Evolutionary conservation across 1,140 invertebrate species (phyloP), one percentile per base, ranked within the genome.

Genomic region (Acyrthosiphon pisum): DNA sequence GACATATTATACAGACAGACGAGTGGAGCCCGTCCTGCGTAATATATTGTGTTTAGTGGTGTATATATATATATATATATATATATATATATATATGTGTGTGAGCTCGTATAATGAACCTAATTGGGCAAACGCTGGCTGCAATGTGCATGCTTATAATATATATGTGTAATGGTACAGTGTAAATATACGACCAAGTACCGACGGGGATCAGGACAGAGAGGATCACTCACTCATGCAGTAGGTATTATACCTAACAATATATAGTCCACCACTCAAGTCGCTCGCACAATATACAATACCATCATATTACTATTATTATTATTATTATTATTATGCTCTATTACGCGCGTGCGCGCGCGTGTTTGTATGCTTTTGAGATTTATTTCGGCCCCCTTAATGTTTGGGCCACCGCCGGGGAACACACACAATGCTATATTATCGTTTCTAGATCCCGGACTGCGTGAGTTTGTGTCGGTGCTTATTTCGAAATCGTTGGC

Each of bases 331-430:
- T 56, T 89, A 56, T 56, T 89, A 53, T 89, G 23, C 48, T 22
- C n/a, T 87, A 87, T 87, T 87, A 14, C 30, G 87, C 18, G 48
- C 8, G 30, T 44, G 44, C 14, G 26, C 41, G 11, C 30, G 86
- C 30, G 23, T 56, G 88, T 53, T 76, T 92, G 76, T 92, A 53
- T 92, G 91, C 76, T 50, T 76, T 92, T 92, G 46, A 92, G 91
- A 92, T 92, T 92, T 92, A 92, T 92, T 92, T 92, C 50, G 44
- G 11, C 50, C 44, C 90, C 76, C 76, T 53, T 35, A 76, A 18
- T 76, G 60, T 76, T 46, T 37, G 56, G 35, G 7, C 90, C 90
- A 37, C 81, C 68, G 81, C 14, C n/a, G 35, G 46, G 30, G 3
- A 37, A 56, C 60, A 91, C 90, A 56, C 60, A 91, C 90, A 92